Conservation (phyloP, 92 coral and sea anemone genomes). For the Chrysogorgia sp. region DNA sequence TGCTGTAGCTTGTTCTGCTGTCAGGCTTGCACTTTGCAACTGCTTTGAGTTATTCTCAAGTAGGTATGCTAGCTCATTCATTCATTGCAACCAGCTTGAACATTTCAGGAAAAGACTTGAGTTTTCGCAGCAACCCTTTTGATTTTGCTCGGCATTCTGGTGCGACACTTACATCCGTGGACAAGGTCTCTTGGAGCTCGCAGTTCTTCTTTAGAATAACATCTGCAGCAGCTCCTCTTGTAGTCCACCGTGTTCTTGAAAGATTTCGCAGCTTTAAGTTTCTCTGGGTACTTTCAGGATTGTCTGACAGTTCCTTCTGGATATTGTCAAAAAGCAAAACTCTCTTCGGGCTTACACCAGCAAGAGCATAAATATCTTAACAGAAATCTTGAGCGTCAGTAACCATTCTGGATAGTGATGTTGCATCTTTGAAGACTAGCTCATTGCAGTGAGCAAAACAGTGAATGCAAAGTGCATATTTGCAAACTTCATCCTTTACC, state of each 20-base stretch:
- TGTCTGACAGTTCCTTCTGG: conserved; percentile 37
- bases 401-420: conserved; percentile 14
- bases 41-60: conserved; percentile 37
- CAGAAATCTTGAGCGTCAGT: conserved; percentile 41
- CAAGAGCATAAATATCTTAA: conserved; percentile 36
- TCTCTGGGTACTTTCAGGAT: neutral
- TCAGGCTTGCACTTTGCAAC: conserved; percentile 25
- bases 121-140: conserved; percentile 21
- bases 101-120: conserved; percentile 20
- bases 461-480: conserved; percentile 31
- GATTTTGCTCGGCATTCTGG: conserved; percentile 41
- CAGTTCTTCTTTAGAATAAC: conserved; percentile 26
- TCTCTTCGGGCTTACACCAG: conserved; percentile 34
- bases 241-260: conserved; percentile 35
- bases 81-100: conserved; percentile 34
- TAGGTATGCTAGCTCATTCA: conserved; percentile 30
- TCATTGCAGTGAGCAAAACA: conserved; percentile 39
- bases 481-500: conserved; percentile 6
- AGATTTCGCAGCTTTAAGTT: conserved; percentile 11
- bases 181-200: conserved; percentile 37
- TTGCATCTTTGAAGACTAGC: conserved; percentile 35
- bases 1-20: conserved; percentile 35
- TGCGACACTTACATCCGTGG: conserved; percentile 21
- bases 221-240: conserved; percentile 47
- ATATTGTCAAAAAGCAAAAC: conserved; percentile 40